These are phyloP conservation scores for Lates calcarifer DNA, from an alignment of 2,113 vertebrate species.

Conservation along the genomic window DNA sequence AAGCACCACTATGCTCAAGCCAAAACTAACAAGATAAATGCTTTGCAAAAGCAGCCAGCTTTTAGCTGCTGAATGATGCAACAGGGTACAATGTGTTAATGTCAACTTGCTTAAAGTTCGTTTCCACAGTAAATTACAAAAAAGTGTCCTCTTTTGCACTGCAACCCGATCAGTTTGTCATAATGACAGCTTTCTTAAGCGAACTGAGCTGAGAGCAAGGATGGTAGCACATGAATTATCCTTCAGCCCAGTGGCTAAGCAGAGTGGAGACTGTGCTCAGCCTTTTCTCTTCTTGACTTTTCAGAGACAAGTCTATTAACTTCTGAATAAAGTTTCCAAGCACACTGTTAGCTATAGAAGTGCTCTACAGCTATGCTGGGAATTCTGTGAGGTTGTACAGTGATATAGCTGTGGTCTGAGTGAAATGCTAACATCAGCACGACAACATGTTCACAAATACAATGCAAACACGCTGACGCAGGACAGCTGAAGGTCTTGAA, in stretches of 20 bases:
- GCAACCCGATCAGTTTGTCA: constrained; percentile 41
- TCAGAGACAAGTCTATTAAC: constrained; percentile 19
- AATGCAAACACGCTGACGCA: background rate
- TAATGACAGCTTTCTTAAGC: constrained; percentile 54
- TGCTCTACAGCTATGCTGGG: background rate
- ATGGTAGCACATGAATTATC: constrained; percentile 49
- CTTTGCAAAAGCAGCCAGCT: constrained; percentile 23
- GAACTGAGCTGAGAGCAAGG: constrained; percentile 38
- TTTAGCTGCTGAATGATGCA: constrained; percentile 57
- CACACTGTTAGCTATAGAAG: background rate
- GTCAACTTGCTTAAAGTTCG: constrained; percentile 66
- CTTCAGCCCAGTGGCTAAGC: constrained; percentile 5
- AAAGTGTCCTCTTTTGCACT: constrained; percentile 25
- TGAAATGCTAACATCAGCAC: background rate
- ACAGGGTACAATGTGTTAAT: constrained; percentile 40
- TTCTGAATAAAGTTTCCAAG: constrained; percentile 31
- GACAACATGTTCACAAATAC: background rate
- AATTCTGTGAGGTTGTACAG: background rate
- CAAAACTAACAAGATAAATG: constrained; percentile 61
- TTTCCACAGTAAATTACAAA: constrained; percentile 55
- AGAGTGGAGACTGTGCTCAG: constrained; percentile 3
- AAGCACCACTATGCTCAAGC: constrained; percentile 35
- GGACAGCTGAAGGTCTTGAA: background rate
- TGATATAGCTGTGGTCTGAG: background rate
- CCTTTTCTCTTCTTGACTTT: constrained; percentile 26